These are phyloP conservation scores for Synergus japonicus DNA, from an alignment of 2,888 invertebrate species.

Conservation along the genomic window DNA sequence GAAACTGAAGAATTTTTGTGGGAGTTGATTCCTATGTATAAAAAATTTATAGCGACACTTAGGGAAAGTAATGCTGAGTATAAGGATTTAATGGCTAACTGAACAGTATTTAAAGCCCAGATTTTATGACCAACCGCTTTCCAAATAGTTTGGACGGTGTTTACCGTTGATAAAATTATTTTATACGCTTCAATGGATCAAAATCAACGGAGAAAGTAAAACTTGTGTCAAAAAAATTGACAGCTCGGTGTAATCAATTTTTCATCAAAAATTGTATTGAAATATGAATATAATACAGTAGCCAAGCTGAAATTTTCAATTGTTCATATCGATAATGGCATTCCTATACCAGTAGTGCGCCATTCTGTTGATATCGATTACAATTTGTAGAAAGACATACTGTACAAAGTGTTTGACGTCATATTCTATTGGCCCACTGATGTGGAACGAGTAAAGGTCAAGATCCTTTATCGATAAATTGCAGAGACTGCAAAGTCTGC, in stretches of 20 bases:
- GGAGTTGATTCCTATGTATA: background rate
- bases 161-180: slow-evolving; percentile 8
- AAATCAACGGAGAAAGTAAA: background rate
- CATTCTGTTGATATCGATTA: slow-evolving; percentile 3
- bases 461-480: slow-evolving; percentile 20
- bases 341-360: slow-evolving; percentile 4
- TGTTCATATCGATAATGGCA: background rate
- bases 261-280: background rate
- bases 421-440: slow-evolving; percentile 25
- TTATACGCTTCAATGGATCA: background rate
- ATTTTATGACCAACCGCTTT: slow-evolving; percentile 3
- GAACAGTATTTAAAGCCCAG: slow-evolving; percentile 12
- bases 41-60: background rate
- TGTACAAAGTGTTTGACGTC: slow-evolving; percentile 23
- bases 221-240: background rate
- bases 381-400: slow-evolving; percentile 27
- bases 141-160: slow-evolving; percentile 21
- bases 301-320: background rate
- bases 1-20: background rate
- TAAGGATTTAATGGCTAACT: background rate
- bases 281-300: background rate
- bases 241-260: background rate
- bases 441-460: slow-evolving; percentile 42
- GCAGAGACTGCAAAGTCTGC: background rate
- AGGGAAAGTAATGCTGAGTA: slow-evolving; percentile 20